Evolutionary conservation across 2,797 vertebrate genomes (phyloP), one percentile per base, ranked within the genome.

Genomic region (Phataginus tetradactyla): DNA sequence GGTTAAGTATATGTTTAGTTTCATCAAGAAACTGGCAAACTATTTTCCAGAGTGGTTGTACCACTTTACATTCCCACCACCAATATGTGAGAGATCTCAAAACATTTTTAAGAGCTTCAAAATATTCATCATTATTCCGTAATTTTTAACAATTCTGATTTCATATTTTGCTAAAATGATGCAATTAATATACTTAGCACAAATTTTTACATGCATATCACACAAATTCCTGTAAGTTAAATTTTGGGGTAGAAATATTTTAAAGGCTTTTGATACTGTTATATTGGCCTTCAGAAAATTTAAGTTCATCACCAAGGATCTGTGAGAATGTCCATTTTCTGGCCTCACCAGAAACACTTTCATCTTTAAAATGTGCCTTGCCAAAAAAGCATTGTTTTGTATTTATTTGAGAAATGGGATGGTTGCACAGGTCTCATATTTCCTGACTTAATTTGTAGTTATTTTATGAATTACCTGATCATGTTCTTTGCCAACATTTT

Each of bases 401-500:
- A 86, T 75, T 37, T 71, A 77, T 68, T 51, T 42, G 23, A 93
- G 32, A 66, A 87, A 77, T 42, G 37, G 27, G 37, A 81, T 77
- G 23, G 15, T 18, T 77, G 85, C 53, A 72, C 7, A 93, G 27
- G 63, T 86, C 80, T 92, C 57, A 34, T 55, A 25, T 68, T 78
- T 84, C 34, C 15, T 34, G 49, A 78, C 55, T 92, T 86, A 66
- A 51, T 57, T 45, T 80, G 25, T 34, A 61, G 21, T 55, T 74
- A 21, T 93, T 88, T 78, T 77, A 83, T 87, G 15, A 83, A 78
- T n/a, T 86, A 91, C 25, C 34, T 83, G 45, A 66, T 91, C 51
- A 7, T 39, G 10, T 88, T 93, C n/a, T 61, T 68, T 79, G 39
- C 51, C 32, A 64, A 78, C 15, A 68, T 74, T 81, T 81, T 68